A percentile compares a stretch with the other conserved stretches of the same genome.
These are phyloP conservation scores for Oscheius sp. DNA, from an alignment of 1,140 invertebrate species.

Conservation along the genomic window DNA sequence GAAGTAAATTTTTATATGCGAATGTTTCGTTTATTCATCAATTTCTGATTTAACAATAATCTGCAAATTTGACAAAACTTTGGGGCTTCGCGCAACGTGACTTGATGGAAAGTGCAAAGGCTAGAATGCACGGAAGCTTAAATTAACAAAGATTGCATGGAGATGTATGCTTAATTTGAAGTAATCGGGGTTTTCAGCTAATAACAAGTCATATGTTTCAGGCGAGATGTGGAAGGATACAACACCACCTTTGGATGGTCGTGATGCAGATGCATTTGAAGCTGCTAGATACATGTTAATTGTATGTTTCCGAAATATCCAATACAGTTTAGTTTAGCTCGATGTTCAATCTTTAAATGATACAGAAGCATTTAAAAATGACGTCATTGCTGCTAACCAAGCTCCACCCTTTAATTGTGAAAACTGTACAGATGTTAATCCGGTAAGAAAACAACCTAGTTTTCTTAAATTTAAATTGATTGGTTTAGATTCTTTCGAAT, in stretches of 20 bases:
- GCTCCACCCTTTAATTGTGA: conserved; percentile 15
- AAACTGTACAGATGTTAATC: conserved; percentile 26
- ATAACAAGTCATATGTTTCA: background rate
- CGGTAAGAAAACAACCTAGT: background rate
- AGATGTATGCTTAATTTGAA: too few species aligned
- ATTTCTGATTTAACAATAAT: too few species aligned
- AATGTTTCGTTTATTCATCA: too few species aligned
- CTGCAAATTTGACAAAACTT: too few species aligned
- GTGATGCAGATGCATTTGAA: background rate
- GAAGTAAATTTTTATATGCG: too few species aligned
- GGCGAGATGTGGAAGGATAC: background rate
- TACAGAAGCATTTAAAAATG: conserved; percentile 1
- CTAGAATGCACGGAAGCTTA: too few species aligned
- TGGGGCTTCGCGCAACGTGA: too few species aligned
- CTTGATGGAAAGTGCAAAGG: too few species aligned
- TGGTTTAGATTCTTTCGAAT: conserved; percentile 2
- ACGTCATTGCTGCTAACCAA: conserved; percentile 17
- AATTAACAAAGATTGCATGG: too few species aligned
- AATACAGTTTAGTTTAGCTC: conserved; percentile 9
- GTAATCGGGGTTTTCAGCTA: background rate
- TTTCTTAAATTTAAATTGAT: background rate
- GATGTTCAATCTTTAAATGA: conserved; percentile 21
- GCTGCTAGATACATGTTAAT: background rate
- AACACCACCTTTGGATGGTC: background rate
- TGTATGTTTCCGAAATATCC: background rate